Evolutionary conservation across 2,888 invertebrate genomes (phyloP), one percentile per base, ranked within the genome.

Genomic region (Lepidochrysops patricia): DNA sequence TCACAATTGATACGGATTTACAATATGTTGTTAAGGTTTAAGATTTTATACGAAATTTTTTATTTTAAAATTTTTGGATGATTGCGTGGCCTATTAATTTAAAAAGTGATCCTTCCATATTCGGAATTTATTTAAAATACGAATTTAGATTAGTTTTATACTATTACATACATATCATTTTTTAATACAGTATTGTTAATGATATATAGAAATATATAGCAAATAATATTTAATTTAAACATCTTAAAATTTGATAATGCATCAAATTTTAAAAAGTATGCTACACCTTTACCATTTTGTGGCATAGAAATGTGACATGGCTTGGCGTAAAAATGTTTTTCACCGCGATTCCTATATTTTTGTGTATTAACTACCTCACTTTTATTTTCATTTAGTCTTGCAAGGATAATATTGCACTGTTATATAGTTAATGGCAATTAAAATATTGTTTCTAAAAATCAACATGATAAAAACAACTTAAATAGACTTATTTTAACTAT

Each of bases 101-200:
- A 57, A 29, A 50, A 65, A 63, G 60, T 60, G 66, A 63, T 67
- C 66, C 66, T 67, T 67, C 68, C 67, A 67, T 65, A 62, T 64
- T 63, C 64, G 65, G 65, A 62, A 64, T 68, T 67, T 66, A 62
- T 64, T 67, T 65, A 61, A 37, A 65, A 52, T 52, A 52, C 52
- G 52, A 52, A 52, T 52, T 52, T 52, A 60, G 65, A 60, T 62
- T 62, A 63, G 57, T 62, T 60, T 64, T 63, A 63, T 64, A 63
- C 62, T 63, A 64, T 65, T 64, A 62, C 64, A 52, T 27, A 52
- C 52, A 52, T 52, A 52, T 52, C 52, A 52, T 52, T 52, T 52
- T 52, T 27, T 52, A 52, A 52, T 19, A 52, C 4, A 52, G 29
- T 52, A 52, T 52, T 52, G 52, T 52, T 52, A 52, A 7, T 43